These are phyloP conservation scores for Brenthis ino DNA, from an alignment of 2,888 invertebrate genomes.

Conservation along the genomic window DNA sequence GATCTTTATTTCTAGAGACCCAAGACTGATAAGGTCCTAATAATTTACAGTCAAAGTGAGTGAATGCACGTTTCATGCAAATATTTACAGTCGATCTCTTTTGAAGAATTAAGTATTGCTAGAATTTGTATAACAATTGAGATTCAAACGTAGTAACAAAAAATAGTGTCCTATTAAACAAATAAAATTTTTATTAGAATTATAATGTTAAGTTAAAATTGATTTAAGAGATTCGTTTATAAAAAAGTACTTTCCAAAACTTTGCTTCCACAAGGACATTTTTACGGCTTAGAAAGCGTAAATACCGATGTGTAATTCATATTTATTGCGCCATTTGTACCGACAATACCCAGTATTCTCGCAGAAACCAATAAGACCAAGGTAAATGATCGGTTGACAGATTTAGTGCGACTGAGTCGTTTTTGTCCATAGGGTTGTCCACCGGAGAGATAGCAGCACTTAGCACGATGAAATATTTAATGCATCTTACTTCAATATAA, in stretches of 20 bases:
- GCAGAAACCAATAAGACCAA: constrained; percentile 31
- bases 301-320: constrained; percentile 28
- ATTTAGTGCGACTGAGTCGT: constrained; percentile 30
- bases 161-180: too few relatives aligned
- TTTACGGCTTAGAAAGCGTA: constrained; percentile 6
- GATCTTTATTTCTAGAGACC: constrained; percentile 20
- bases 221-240: background rate
- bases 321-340: constrained; percentile 24
- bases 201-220: background rate
- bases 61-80: constrained; percentile 47
- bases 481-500: background rate
- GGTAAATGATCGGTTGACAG: constrained; percentile 31
- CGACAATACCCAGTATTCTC: constrained; percentile 23
- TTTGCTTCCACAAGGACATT: background rate
- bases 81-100: constrained; percentile 46
- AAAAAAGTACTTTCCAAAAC: background rate
- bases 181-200: too few relatives aligned
- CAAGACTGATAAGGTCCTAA: constrained; percentile 18
- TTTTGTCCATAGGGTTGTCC: constrained; percentile 22
- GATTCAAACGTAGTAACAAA: background rate
- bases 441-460: constrained; percentile 8
- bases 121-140: background rate
- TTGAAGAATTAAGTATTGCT: constrained; percentile 12
- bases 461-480: constrained; percentile 8
- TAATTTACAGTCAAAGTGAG: constrained; percentile 1